Evolutionary conservation across 64 coral and sea anemone genomes (phyloP), one percentile per base, ranked within the genome.

Genomic region (Montipora efflorescens): DNA sequence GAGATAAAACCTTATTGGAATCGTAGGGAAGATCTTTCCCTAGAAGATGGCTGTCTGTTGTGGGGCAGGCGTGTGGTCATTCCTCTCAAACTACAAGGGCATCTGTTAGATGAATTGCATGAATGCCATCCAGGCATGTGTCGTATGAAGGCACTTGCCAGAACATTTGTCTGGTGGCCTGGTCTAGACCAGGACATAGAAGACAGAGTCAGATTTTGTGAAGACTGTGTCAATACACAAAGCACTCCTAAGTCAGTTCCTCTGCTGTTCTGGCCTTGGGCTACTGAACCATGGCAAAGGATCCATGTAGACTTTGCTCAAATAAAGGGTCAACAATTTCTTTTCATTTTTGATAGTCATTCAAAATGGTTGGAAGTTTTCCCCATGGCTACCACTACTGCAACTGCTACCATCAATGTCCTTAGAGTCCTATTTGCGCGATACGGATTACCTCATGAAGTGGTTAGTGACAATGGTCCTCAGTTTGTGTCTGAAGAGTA

Each of bases 401-500:
- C 8, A 68, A 68, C 66, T 68, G 66, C 66, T 68, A 68, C 66
- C 66, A 68, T 68, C 13, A 19, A 68, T 68, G 76, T 14, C 16
- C 43, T 79, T 10, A 2, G 45, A 79, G 76, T 11, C 46, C 1
- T 51, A 46, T 79, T 68, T 68, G 66, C 66, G 5, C 11, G 45
- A 49, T 46, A 79, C 19, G 14, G 48, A 49, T 13, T 53, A 47
- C 36, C 76, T 79, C 36, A 79, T 15, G 66, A 68, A 68, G 14
- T 68, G 66, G 66, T 68, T 5, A 68, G 66, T 68, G 66, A 68
- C 14, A 68, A 68, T 81, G 89, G 80, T 7, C 51, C 89, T 47
- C 89, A 79, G 15, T 73, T 84, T 18, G 44, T 73, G 5, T 84
- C 79, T 28, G 59, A 74, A 15, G 90, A 78, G 47, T 81, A 73